Conservation (phyloP, 2,113 vertebrate genomes). For the Pollimyrus isidori region DNA sequence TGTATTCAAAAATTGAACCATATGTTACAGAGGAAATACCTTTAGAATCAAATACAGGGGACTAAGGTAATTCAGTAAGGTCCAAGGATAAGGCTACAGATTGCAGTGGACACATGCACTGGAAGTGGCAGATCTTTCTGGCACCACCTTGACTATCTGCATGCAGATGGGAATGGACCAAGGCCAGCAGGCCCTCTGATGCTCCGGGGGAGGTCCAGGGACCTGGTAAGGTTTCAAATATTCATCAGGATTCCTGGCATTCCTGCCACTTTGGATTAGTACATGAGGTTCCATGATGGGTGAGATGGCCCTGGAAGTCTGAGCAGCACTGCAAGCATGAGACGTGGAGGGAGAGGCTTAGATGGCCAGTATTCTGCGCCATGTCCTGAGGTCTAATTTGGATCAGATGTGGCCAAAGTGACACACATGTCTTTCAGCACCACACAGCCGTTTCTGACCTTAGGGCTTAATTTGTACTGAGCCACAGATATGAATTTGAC, state of each 20-base stretch:
- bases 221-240: not conserved
- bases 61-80: not conserved
- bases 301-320: conserved; percentile 38
- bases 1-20: not conserved
- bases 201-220: not conserved
- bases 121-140: conserved; percentile 40
- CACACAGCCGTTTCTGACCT: conserved; percentile 16
- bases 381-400: conserved; percentile 39
- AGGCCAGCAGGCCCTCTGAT: not conserved
- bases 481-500: conserved; percentile 20
- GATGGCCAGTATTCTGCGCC: conserved; percentile 12
- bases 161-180: not conserved
- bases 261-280: conserved; percentile 46
- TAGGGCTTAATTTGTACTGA: conserved; percentile 43
- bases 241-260: conserved; percentile 49
- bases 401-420: conserved; percentile 45
- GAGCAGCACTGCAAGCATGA: conserved; percentile 33
- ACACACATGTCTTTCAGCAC: conserved; percentile 7
- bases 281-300: conserved; percentile 45
- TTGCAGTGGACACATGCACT: conserved; percentile 36
- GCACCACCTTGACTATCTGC: conserved; percentile 5
- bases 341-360: not conserved
- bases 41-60: not conserved
- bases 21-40: not conserved
- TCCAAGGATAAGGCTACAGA: not conserved